These are phyloP conservation scores for Eupithecia insigniata DNA, from an alignment of 2,888 invertebrate species.

Conservation along the genomic window DNA sequence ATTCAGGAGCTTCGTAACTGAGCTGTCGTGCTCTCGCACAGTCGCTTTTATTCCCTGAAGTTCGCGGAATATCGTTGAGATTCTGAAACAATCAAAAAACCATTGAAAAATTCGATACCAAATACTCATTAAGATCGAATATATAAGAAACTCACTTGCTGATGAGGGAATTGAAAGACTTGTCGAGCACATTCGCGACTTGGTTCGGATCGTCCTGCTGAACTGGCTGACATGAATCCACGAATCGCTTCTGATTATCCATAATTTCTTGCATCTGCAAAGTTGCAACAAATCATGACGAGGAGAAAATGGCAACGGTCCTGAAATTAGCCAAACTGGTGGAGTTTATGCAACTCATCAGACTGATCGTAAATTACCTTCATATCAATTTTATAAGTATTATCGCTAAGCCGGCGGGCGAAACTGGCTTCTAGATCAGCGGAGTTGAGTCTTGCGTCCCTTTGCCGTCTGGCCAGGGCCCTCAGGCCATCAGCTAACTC, in stretches of 20 bases:
- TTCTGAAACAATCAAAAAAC: constrained; percentile 67
- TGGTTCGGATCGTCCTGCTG: constrained; percentile 87
- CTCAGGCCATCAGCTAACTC: constrained; percentile 82
- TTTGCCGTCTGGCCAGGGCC: constrained; percentile 70
- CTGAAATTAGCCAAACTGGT: background rate
- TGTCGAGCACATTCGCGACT: constrained; percentile 86
- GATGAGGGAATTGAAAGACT: constrained; percentile 85
- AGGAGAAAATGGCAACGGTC: constrained; percentile 2
- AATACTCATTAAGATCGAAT: too few species aligned
- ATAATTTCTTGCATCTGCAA: constrained; percentile 84
- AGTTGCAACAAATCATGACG: background rate
- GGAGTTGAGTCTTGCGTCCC: constrained; percentile 68
- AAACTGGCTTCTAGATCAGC: constrained; percentile 71
- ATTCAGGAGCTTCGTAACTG: constrained; percentile 70
- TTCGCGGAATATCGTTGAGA: constrained; percentile 82
- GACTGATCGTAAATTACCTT: constrained; percentile 57
- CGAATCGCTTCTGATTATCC: constrained; percentile 85
- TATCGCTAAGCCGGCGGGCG: constrained; percentile 68
- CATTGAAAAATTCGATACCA: background rate
- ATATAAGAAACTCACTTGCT: constrained; percentile 79
- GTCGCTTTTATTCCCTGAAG: constrained; percentile 82
- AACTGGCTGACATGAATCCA: constrained; percentile 87
- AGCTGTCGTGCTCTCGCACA: constrained; percentile 72
- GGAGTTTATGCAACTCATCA: constrained; percentile 6
- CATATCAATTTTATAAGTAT: constrained; percentile 71